Evolutionary conservation across 2,113 vertebrate species (phyloP), one percentile per base, ranked within the genome.

Genomic region (Pteropus alecto): DNA sequence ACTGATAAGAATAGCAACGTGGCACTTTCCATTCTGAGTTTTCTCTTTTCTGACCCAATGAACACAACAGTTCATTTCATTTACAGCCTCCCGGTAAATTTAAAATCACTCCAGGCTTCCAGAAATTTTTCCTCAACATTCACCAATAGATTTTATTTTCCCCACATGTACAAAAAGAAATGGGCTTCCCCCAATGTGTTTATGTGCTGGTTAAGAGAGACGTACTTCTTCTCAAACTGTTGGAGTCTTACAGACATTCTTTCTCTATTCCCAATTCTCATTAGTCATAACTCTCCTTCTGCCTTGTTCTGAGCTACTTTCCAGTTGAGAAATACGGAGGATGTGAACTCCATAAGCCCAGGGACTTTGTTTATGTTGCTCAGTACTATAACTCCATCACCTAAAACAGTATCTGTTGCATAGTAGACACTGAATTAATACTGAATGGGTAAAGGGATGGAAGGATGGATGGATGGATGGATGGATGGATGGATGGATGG

Each of bases 161-260:
- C 94, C 91, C 97, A 96, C 91, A 92, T 74, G 94, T 79, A 54
- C 78, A 94, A 58, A 93, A 92, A 96, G 91, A 95, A 97, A 97
- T 35, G 86, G 74, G 58, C n/a, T 98, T 97, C 67, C 70, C 61
- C 16, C 54, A 67, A 95, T 68, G 96, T 97, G 94, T 97, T 97
- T 97, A 97, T 97, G 94, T 97, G 82, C 97, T 92, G 91, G 82
- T 95, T 96, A 97, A 97, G 94, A 94, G 89, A 77, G 68, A 96
- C 91, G 38, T 82, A 96, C 93, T 97, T 94, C 87, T 97, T 88
- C 76, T 90, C 93, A 82, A 92, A 81, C 96, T 74, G 85, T 97
- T 98, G 97, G 82, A 81, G 68, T 88, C 96, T 67, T 88, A 77
- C 65, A 90, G 83, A 65, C 92, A 91, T 95, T 96, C 92, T 87